These are phyloP conservation scores for Monopis laevigella DNA, from an alignment of 2,888 invertebrate species.

Conservation along the genomic window DNA sequence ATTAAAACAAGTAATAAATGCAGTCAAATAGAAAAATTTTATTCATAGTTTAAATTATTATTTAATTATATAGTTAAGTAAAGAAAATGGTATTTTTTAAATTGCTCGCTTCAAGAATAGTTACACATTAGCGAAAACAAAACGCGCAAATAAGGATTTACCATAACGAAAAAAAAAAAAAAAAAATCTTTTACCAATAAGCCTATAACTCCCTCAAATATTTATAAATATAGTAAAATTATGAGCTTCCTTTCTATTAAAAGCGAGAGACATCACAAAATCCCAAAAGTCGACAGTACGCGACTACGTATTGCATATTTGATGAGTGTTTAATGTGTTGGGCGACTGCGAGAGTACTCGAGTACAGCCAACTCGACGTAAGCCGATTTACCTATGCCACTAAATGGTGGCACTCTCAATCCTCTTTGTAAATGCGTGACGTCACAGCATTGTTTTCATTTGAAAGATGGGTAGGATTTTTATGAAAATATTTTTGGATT, in stretches of 20 bases:
- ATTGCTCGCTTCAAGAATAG: too few relatives aligned
- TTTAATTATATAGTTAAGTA: too few relatives aligned
- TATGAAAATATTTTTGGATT: too few relatives aligned
- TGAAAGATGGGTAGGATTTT: too few relatives aligned
- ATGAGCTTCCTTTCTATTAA: background rate
- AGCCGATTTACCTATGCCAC: conserved; percentile 15
- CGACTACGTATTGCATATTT: conserved; percentile 16
- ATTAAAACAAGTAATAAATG: too few relatives aligned
- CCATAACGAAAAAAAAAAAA: background rate
- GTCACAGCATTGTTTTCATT: too few relatives aligned
- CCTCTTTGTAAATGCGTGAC: conserved; percentile 8
- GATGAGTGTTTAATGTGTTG: conserved; percentile 15
- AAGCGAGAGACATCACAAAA: background rate
- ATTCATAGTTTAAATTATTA: too few relatives aligned
- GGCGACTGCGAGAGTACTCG: background rate
- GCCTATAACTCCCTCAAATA: background rate
- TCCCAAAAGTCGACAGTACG: conserved; percentile 9
- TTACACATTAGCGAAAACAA: background rate
- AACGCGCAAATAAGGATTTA: background rate
- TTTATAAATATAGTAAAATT: background rate
- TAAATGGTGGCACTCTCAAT: conserved; percentile 15
- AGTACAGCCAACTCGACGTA: conserved; percentile 8
- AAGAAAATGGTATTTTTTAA: too few relatives aligned
- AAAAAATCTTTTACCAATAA: background rate
- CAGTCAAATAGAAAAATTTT: too few relatives aligned